These are phyloP conservation scores for Crenichthys baileyi DNA, from an alignment of 2,797 vertebrate genomes.

Conservation along the genomic window DNA sequence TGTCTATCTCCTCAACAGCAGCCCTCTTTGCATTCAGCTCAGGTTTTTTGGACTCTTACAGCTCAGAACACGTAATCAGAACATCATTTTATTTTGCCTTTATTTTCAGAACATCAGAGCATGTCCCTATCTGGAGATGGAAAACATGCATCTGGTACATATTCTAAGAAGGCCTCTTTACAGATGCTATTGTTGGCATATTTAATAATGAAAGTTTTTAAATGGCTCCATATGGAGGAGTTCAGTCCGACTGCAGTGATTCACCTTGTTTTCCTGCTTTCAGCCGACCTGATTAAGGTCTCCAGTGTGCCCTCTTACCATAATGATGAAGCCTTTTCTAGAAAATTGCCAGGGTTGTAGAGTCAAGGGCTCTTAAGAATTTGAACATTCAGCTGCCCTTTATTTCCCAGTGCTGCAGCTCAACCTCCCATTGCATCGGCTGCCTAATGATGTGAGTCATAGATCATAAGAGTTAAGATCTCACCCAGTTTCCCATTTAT, in stretches of 20 bases:
- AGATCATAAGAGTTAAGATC: slow-evolving; percentile 21
- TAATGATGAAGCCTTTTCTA: slow-evolving; percentile 17
- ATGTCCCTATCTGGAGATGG: not conserved
- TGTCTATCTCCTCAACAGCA: not conserved
- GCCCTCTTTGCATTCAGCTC: too few relatives aligned
- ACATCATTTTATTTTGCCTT: too few relatives aligned
- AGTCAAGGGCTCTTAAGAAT: slow-evolving; percentile 28
- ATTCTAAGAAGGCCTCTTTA: not conserved
- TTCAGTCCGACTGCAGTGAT: slow-evolving; percentile 10
- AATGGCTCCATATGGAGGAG: not conserved
- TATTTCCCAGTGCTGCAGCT: slow-evolving; percentile 16
- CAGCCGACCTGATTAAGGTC: slow-evolving; percentile 21
- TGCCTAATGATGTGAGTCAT: slow-evolving; percentile 20
- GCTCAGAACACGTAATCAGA: too few relatives aligned
- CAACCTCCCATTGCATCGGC: not conserved
- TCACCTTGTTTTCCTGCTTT: slow-evolving; percentile 9
- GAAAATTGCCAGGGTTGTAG: slow-evolving; percentile 9
- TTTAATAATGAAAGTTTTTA: not conserved
- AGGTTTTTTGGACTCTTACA: not conserved
- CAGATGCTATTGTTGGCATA: not conserved
- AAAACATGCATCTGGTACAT: not conserved
- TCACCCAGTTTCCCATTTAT: slow-evolving; percentile 4
- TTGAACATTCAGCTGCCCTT: slow-evolving; percentile 10
- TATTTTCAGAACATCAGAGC: too few relatives aligned
- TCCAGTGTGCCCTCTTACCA: not conserved